phyloP scores from a whole-genome alignment of 2,888 invertebrate genomes.

The Candidula unifasciata region DNA sequence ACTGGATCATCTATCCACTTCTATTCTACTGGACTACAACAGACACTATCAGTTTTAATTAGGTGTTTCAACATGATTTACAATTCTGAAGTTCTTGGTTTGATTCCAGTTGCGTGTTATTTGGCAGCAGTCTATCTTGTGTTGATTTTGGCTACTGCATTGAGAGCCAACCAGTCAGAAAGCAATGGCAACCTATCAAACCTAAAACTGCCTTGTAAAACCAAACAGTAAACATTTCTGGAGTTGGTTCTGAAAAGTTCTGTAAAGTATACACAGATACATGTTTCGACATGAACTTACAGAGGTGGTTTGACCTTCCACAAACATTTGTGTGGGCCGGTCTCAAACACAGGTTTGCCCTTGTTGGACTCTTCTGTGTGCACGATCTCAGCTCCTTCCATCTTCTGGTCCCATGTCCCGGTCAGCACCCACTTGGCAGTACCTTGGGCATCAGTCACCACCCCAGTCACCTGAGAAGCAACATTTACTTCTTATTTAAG shows the following conservation, averaged over 20 bases:
- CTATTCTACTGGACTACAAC: not conserved
- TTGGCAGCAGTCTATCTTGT: no score
- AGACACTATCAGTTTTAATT: no score
- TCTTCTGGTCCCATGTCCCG: conserved; percentile 96
- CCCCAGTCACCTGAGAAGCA: conserved; percentile 83
- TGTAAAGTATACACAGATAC: no score
- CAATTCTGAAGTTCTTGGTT: no score
- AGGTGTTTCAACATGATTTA: no score
- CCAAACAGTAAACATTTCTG: not conserved
- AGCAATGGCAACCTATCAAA: no score
- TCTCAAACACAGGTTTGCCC: conserved; percentile 89
- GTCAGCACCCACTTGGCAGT: conserved; percentile 84
- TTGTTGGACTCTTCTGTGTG: conserved; percentile 80
- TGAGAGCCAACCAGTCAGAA: no score
- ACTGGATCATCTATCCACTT: not conserved
- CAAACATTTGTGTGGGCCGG: conserved; percentile 88
- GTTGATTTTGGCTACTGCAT: no score
- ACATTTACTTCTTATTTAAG: not conserved
- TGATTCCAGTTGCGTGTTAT: no score
- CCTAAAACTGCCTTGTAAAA: no score
- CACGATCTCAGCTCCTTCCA: conserved; percentile 93
- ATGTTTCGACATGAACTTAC: no score
- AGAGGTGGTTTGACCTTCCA: conserved; percentile 91
- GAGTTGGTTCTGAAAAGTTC: no score
- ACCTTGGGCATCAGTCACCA: conserved; percentile 81